These are phyloP conservation scores for Phymastichus coffea DNA, from an alignment of 1,140 invertebrate genomes.

Conservation along the genomic window DNA sequence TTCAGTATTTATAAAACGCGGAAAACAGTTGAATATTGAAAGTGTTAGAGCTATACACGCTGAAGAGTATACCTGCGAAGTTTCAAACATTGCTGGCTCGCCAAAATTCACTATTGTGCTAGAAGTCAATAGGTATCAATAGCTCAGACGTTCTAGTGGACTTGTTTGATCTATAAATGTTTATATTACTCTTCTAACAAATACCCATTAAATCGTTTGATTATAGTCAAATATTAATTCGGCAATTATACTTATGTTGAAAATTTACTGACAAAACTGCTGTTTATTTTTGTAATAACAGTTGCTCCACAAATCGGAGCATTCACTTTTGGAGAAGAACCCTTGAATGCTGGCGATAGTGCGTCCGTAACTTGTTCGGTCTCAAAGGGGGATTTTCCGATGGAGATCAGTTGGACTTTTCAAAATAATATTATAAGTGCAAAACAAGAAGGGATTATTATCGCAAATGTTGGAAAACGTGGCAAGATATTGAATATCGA, in stretches of 20 bases:
- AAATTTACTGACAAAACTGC: too few species aligned
- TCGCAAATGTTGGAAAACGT: slow-evolving; percentile 60
- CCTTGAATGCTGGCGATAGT: slow-evolving; percentile 72
- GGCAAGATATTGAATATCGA: slow-evolving; percentile 67
- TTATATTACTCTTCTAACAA: too few species aligned
- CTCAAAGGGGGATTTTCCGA: slow-evolving; percentile 68
- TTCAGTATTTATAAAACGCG: slow-evolving; percentile 68
- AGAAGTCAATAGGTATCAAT: too few species aligned
- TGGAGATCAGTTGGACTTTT: slow-evolving; percentile 70
- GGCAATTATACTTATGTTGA: too few species aligned
- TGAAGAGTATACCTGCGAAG: not conserved
- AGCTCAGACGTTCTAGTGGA: too few species aligned
- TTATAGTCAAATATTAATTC: too few species aligned
- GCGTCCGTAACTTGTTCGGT: slow-evolving; percentile 70
- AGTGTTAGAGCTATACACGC: not conserved
- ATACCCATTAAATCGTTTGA: too few species aligned
- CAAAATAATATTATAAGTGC: slow-evolving; percentile 47
- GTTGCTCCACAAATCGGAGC: slow-evolving; percentile 67
- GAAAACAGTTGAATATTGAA: slow-evolving; percentile 63
- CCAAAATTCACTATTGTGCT: too few species aligned
- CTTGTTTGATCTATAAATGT: too few species aligned
- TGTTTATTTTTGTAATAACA: too few species aligned
- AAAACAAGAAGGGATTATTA: slow-evolving; percentile 45
- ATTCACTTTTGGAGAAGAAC: slow-evolving; percentile 65
- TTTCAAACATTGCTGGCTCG: too few species aligned